Evolutionary conservation across 2,888 invertebrate genomes (phyloP), one percentile per base, ranked within the genome.

Genomic region (Axea sp.): DNA sequence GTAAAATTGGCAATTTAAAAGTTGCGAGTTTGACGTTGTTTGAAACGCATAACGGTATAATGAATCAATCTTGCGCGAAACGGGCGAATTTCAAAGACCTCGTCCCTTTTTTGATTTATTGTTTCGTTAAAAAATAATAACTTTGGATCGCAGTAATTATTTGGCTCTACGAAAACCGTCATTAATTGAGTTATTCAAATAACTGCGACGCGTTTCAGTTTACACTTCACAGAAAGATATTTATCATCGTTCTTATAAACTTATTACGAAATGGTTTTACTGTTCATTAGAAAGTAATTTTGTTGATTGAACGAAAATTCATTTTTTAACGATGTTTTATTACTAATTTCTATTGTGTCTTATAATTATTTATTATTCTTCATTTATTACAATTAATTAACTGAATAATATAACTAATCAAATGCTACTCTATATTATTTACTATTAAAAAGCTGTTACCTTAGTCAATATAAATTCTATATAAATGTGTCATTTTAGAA

Each of bases 1-100:
- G 17, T 53, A 43, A 64, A 64, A 64, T 64, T 64, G 64, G 30
- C 64, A 64, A 64, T 64, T 64, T 64, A 64, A 53, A 49, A 62
- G 47, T 62, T 62, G 30, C 39, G 14, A 37, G 22, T 9, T 35
- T 49, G 31, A 49, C 35, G 39, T 39, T 30, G 49, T 30, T 49
- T 47, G 4, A 30, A 15, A 15, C 49, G 62, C 31, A 31, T 62
- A 62, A 49, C 30, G 11, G 30, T 11, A 31, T 51, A 62, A 62
- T 62, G 62, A 41, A 62, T 62, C 49, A 49, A 62, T n/a, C n/a
- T n/a, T n/a, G n/a, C n/a, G 15, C 37, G 22, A 47, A 60, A 47
- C 28, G 30, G 19, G 24, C 8, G 8, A 39, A 49, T 49, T 62
- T 47, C 35, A 30, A 26, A 33, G 12, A 26, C 31, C 14, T 19